Base-by-base conservation (phyloP, 2,797 vertebrate species). In the Typhlichthys subterraneus region DNA sequence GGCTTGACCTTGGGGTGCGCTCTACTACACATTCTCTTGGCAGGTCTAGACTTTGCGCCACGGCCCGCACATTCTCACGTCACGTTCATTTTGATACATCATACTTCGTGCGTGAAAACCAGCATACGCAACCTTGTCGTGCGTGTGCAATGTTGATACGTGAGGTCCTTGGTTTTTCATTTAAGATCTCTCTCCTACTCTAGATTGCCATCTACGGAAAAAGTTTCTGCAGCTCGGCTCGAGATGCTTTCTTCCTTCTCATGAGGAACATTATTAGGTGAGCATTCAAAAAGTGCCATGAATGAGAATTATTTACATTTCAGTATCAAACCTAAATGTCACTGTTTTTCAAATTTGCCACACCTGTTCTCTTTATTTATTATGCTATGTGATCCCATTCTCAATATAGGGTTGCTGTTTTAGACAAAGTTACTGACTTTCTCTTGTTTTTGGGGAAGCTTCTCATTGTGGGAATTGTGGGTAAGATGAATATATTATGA, bases 371-470 rank as follows among this genome's bases (percentile, higher is more conserved):
- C 5, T 46, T 59, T 19, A 23, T 49, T 1, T 7, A 9, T 3
- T 57, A 5, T 73, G 2, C 19, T 23, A 10, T 19, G 12, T 3
- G 45, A 69, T 42, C 31, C 45, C 50, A 0, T 75, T 70, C 51
- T 62, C 3, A 45, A 38, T 45, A 51, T 89, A 99, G 97, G 83
- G 97, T 99, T 78, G 94, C 94, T 0, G 97, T 99, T 79, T 73
- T 99, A 11, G 97, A 99, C 88, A 97, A 98, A 90, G 97, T 99
- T 53, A 99, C 97, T 0, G 97, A 99, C 88, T 99, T 99, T 92
- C 93, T 99, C 65, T 88, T 99, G 81, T 96, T 99, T 85, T 90
- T 99, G 9, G 96, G 97, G 38, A 99, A 98, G 78, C 94, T 99
- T 64, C 94, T 99, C 63, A 93, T 99, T 0, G 95, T 99, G 79